Evolutionary conservation across 2,113 vertebrate species (phyloP), one percentile per base, ranked within the genome.

Genomic region (Zapornia atra): DNA sequence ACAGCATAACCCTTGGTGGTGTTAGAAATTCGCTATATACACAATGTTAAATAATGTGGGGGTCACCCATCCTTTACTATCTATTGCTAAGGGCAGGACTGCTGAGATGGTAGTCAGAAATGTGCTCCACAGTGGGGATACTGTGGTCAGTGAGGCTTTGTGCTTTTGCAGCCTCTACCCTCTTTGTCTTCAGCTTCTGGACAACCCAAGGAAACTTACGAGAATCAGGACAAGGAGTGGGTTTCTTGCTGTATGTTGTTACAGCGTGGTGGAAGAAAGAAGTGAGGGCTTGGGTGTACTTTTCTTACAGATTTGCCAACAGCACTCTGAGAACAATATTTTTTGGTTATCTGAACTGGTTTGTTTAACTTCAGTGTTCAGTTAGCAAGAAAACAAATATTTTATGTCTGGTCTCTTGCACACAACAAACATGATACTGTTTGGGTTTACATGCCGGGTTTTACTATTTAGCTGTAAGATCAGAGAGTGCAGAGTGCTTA

Each of bases 51-150:
- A 40, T 73, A n/a, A 22, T 0, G 5, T 11, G 44, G 60, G 10
- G 18, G 15, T 75, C 15, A 28, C 17, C n/a, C 11, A 9, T 57
- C 17, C 48, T 33, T 40, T 60, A 22, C 16, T 53, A 9, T 31
- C 68, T 51, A 2, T 64, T 81, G 44, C 15, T 81, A 2, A 33
- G 22, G 18, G 31, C 34, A 18, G 24, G 60, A 33, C 48, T 40
- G 22, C 54, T 80, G 63, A 38, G 14, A 46, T 19, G 5, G 11
- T 2, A 0, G 22, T 69, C 48, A 61, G 40, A 69, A 68, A 31
- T 12, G 42, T 51, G 42, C 36, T 51, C 5, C 1, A 0, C 4
- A 3, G 34, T 24, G 18, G 29, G 21, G 8, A 40, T 34, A 8
- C 28, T 38, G 56, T n/a, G 60, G 6, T 46, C n/a, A 6, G 29